A percentile compares a stretch with the other conserved stretches of the same genome.
Conservation (phyloP, 2,888 invertebrate genomes). For the Metellina segmentata region DNA sequence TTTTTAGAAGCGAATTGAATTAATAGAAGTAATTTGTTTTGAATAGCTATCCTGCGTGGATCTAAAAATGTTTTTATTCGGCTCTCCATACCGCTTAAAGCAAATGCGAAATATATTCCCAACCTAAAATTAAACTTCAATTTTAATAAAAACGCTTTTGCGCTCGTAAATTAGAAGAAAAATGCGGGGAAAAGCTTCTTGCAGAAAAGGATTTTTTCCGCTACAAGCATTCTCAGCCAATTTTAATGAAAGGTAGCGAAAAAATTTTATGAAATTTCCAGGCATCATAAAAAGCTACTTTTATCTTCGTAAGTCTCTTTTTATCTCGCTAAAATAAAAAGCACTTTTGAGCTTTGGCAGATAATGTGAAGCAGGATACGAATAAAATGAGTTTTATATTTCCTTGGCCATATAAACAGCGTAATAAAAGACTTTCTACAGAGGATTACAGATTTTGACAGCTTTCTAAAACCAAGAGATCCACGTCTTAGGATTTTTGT, state of each 20-base stretch:
- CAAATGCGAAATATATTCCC: background rate
- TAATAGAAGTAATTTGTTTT: too few relatives aligned
- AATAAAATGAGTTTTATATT: slow-evolving; percentile 60
- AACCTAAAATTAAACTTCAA: background rate
- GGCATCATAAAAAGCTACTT: background rate
- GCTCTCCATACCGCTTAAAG: background rate
- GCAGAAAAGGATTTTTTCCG: background rate
- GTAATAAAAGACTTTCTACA: slow-evolving; percentile 43
- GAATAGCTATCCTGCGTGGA: background rate
- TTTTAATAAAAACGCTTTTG: background rate
- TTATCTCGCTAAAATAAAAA: slow-evolving; percentile 24
- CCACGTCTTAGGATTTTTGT: slow-evolving; percentile 26
- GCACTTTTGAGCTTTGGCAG: background rate
- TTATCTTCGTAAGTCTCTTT: slow-evolving; percentile 22
- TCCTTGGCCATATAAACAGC: slow-evolving; percentile 17
- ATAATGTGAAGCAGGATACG: slow-evolving; percentile 15
- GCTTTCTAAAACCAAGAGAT: slow-evolving; percentile 53
- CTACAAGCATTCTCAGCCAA: background rate
- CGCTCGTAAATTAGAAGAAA: background rate
- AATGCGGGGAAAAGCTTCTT: background rate
- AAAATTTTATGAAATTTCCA: slow-evolving; percentile 5
- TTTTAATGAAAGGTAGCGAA: background rate
- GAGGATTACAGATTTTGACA: slow-evolving; percentile 54
- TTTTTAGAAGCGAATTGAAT: too few relatives aligned
- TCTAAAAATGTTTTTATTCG: background rate